phyloP scores from a whole-genome alignment of 2,888 invertebrate genomes.

The Hedychridium roseum region DNA sequence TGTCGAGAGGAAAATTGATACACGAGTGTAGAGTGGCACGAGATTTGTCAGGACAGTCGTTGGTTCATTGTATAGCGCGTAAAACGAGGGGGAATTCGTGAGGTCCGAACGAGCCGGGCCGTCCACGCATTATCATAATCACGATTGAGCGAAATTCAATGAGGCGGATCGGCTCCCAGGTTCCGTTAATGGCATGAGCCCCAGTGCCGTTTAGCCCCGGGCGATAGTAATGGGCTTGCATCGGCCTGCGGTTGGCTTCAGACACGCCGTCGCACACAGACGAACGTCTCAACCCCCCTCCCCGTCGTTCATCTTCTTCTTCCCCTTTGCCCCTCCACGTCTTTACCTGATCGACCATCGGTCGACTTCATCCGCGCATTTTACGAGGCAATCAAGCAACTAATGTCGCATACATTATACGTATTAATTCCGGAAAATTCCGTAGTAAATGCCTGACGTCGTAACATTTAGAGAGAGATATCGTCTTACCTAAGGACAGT shows the following conservation, averaged over 20 bases:
- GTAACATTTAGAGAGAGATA: too few relatives aligned
- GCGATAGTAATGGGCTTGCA: conserved; percentile 46
- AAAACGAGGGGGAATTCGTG: too few relatives aligned
- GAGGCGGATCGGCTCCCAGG: conserved; percentile 44
- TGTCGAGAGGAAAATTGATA: too few relatives aligned
- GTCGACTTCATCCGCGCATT: conserved; percentile 27
- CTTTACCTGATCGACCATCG: conserved; percentile 6
- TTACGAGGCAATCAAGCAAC: conserved; percentile 48
- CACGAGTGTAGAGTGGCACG: too few relatives aligned
- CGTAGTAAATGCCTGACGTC: too few relatives aligned
- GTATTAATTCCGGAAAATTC: conserved; percentile 36
- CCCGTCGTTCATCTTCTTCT: conserved; percentile 13
- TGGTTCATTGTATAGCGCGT: too few relatives aligned
- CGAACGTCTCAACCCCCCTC: conserved; percentile 4
- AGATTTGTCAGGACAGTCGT: too few relatives aligned
- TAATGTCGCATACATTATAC: conserved; percentile 48
- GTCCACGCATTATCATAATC: conserved; percentile 47
- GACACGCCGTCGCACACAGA: conserved; percentile 15
- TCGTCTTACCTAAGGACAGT: too few relatives aligned
- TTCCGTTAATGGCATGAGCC: conserved; percentile 49
- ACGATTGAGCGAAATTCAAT: conserved; percentile 45
- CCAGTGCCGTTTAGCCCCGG: conserved; percentile 44
- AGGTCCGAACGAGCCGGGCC: too few relatives aligned
- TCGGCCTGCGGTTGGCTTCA: conserved; percentile 29
- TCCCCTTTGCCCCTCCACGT: conserved; percentile 13